Evolutionary conservation across 2,113 vertebrate species (phyloP).

Genomic region (Mandrillus leucophaeus): DNA sequence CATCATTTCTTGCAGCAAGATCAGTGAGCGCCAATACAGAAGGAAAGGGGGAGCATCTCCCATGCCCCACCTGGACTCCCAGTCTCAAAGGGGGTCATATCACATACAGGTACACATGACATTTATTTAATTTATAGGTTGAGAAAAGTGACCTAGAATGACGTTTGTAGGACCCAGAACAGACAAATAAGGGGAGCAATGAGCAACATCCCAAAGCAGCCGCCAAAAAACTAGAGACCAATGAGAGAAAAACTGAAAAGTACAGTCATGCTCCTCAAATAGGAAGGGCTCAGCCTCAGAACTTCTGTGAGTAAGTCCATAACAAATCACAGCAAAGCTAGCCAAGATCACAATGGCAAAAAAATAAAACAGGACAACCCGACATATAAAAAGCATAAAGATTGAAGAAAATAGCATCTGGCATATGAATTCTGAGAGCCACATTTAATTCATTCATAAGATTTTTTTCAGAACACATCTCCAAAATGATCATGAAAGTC

Average conservation of each 20-base stretch:
- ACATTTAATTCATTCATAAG: conserved; percentile 13
- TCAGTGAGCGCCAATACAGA: neutral
- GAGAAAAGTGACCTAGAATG: conserved; percentile 10
- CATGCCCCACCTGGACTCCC: neutral
- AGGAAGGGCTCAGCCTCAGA: conserved; percentile 1
- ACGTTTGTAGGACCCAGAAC: neutral
- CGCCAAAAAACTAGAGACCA: neutral
- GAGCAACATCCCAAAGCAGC: neutral
- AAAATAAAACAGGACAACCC: neutral
- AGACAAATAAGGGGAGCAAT: neutral
- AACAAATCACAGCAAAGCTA: conserved; percentile 28
- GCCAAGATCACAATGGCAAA: neutral
- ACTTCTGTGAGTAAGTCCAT: neutral
- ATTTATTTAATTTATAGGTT: neutral
- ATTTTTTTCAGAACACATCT: conserved; percentile 35
- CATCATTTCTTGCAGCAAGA: neutral
- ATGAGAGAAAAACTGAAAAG: neutral
- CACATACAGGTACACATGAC: neutral
- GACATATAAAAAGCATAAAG: neutral
- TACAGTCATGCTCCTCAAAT: neutral
- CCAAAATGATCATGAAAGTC: conserved; percentile 41
- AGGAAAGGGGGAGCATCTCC: neutral
- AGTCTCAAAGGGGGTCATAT: neutral
- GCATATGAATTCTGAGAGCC: neutral
- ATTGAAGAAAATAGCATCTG: conserved; percentile 30